phyloP scores from a whole-genome alignment of 2,113 vertebrate species.

The Anhinga anhinga region DNA sequence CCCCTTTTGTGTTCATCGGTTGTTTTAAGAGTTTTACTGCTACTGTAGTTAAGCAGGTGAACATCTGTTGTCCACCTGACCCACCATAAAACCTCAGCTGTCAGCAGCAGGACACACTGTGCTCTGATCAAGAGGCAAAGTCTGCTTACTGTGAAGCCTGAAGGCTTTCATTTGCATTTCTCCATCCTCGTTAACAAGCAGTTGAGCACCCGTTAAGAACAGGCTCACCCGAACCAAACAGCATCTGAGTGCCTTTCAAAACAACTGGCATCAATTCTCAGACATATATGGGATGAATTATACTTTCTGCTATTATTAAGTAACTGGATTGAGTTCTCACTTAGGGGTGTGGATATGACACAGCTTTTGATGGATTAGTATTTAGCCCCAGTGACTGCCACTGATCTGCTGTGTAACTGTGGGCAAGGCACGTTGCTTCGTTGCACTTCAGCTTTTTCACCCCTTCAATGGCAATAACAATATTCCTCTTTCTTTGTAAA shows the following conservation, averaged over 20 bases:
- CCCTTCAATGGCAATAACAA: background rate
- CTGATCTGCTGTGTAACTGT: background rate
- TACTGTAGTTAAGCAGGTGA: slow-evolving; percentile 47
- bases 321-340: background rate
- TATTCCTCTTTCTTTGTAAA: background rate
- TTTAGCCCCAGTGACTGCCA: background rate
- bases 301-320: background rate
- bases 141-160: background rate
- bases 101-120: background rate
- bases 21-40: slow-evolving; percentile 3
- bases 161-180: background rate
- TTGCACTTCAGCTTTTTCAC: background rate
- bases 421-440: background rate
- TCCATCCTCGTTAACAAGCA: background rate
- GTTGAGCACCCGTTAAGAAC: background rate
- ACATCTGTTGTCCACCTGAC: slow-evolving; percentile 40
- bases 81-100: background rate
- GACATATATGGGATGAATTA: background rate
- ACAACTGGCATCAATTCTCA: background rate
- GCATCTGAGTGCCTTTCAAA: background rate
- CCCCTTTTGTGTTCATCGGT: background rate
- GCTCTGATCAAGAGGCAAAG: background rate
- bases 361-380: background rate
- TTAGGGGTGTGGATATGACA: background rate
- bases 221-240: background rate